phyloP scores from a whole-genome alignment of 2,797 vertebrate genomes.

The Coendou prehensilis region DNA sequence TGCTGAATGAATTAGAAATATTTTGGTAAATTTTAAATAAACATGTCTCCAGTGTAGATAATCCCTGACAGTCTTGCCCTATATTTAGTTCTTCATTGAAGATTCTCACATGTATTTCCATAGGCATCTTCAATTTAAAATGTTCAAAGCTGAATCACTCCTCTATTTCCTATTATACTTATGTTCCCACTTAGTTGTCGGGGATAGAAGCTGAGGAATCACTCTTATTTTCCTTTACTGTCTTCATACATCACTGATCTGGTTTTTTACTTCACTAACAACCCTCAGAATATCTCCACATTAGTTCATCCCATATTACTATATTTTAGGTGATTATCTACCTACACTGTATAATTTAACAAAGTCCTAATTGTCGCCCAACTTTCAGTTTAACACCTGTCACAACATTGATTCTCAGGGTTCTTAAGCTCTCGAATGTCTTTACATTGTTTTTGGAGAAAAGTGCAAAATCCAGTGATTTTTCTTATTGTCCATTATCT shows the following conservation, averaged over 20 bases:
- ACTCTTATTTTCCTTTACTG: neutral
- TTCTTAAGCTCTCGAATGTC: neutral
- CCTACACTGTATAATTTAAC: neutral
- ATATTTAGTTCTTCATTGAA: neutral
- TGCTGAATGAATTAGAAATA: neutral
- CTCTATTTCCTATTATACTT: neutral
- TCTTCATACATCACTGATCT: neutral
- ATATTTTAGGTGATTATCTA: neutral
- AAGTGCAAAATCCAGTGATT: neutral
- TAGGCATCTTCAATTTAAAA: neutral
- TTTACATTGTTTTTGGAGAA: neutral
- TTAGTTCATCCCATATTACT: neutral
- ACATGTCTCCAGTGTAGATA: neutral
- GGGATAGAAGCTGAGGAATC: neutral
- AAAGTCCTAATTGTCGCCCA: neutral
- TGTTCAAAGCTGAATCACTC: neutral
- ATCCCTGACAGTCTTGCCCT: neutral
- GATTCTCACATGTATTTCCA: neutral
- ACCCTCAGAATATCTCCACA: neutral
- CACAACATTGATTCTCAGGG: neutral
- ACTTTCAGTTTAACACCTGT: neutral
- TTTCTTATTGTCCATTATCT: neutral
- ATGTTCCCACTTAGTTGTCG: neutral
- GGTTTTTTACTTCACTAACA: neutral
- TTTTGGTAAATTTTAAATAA: slow-evolving; percentile 43